Percentiles rank a stretch among this genome's conserved stretches.
Evolutionary conservation across 1,140 invertebrate genomes (phyloP).

Genomic region (Palaemon carinicauda): DNA sequence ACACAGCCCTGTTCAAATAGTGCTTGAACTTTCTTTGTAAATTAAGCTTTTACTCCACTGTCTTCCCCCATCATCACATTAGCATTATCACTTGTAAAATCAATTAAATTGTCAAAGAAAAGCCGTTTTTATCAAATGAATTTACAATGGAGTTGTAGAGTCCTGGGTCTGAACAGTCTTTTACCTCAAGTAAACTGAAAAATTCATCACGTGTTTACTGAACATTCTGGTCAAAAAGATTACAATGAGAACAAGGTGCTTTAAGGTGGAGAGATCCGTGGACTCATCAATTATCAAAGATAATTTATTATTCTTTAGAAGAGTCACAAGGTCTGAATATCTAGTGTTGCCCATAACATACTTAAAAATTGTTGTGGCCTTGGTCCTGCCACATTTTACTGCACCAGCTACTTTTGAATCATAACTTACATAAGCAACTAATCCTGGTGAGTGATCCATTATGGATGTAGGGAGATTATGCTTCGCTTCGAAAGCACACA

Average conservation of each 20-base stretch:
- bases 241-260: no score
- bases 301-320: constrained; percentile 45
- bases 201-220: constrained; percentile 45
- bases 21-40: constrained; percentile 4
- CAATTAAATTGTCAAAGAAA: constrained; percentile 56
- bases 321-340: constrained; percentile 24
- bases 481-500: constrained; percentile 36
- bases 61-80: constrained; percentile 42
- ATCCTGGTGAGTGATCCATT: constrained; percentile 27
- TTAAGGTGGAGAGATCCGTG: constrained; percentile 48
- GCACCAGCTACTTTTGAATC: constrained; percentile 29
- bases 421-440: constrained; percentile 12
- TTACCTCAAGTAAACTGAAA: constrained; percentile 42
- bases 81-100: constrained; percentile 51
- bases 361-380: constrained; percentile 33
- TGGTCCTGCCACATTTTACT: constrained; percentile 53
- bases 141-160: constrained; percentile 27
- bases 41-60: constrained; percentile 31
- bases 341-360: constrained; percentile 26
- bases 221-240: constrained; percentile 35
- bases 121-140: constrained; percentile 22
- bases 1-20: constrained; percentile 42
- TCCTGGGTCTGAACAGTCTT: constrained; percentile 34
- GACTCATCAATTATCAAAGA: constrained; percentile 53
- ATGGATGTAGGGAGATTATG: constrained; percentile 25